Evolutionary conservation across 2,113 vertebrate species (phyloP).

Genomic region (Engraulis encrasicolus): DNA sequence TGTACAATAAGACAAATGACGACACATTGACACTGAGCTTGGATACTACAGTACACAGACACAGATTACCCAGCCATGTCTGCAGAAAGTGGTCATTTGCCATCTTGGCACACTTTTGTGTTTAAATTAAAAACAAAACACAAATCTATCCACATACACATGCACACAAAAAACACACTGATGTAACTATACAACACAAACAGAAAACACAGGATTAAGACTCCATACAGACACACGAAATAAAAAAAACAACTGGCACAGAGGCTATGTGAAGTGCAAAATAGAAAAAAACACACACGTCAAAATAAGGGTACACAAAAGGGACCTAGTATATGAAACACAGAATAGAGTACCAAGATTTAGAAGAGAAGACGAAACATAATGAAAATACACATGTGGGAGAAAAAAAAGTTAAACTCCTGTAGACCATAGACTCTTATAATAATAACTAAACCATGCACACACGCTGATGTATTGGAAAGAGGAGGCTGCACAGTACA

Average conservation of each 20-base stretch:
- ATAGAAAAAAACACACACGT: not conserved
- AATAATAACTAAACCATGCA: slow-evolving; percentile 6
- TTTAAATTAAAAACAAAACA: not conserved
- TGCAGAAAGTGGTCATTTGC: no score
- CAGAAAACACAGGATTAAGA: not conserved
- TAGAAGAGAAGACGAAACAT: not conserved
- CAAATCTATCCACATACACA: not conserved
- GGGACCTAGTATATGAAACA: not conserved
- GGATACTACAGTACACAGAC: not conserved
- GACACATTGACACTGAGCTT: not conserved
- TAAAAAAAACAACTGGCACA: not conserved
- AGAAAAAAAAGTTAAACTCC: not conserved
- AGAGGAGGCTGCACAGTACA: not conserved
- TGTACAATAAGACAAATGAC: not conserved
- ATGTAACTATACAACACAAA: no score
- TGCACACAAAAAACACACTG: no score
- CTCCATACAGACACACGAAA: not conserved
- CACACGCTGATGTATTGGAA: not conserved
- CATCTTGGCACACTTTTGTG: no score
- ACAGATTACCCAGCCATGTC: no score
- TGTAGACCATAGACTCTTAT: not conserved
- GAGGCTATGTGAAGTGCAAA: not conserved
- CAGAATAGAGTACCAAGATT: not conserved
- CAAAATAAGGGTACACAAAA: not conserved
- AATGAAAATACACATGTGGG: not conserved